Conservation (phyloP, 2,888 invertebrate genomes). For the Epinotia demarniana region DNA sequence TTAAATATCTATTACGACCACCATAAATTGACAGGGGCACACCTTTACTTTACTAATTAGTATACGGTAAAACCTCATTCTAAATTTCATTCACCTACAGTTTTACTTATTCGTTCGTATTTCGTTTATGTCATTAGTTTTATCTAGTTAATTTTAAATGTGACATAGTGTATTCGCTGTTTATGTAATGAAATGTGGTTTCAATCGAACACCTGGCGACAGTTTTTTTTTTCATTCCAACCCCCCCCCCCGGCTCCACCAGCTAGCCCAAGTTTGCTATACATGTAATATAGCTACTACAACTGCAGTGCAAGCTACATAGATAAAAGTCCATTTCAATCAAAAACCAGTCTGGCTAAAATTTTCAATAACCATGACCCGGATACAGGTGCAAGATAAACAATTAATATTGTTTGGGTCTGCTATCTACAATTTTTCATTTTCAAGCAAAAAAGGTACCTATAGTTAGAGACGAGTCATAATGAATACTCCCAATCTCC, state of each 20-base stretch:
- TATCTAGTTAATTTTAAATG: no score
- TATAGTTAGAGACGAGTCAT: no score
- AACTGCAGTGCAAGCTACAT: slow-evolving; percentile 30
- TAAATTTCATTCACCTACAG: neutral
- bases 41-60: slow-evolving; percentile 35
- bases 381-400: slow-evolving; percentile 33
- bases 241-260: no score
- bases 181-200: no score
- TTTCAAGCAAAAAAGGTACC: no score
- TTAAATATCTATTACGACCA: slow-evolving; percentile 10
- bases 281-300: slow-evolving; percentile 9
- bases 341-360: slow-evolving; percentile 38
- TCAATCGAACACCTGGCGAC: no score
- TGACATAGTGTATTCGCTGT: no score
- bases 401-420: slow-evolving; percentile 10
- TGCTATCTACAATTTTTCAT: slow-evolving; percentile 3
- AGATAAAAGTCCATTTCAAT: slow-evolving; percentile 40
- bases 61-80: slow-evolving; percentile 15
- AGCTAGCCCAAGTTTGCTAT: no score
- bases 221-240: no score
- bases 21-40: slow-evolving; percentile 15
- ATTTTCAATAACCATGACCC: slow-evolving; percentile 37
- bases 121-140: neutral
- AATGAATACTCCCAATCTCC: no score
- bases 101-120: slow-evolving; percentile 16